A percentile compares a stretch with the other conserved stretches of the same genome.
Evolutionary conservation across 37 sponge, comb jelly and placozoan species (phyloP).

Genomic region (Oopsacas minuta): DNA sequence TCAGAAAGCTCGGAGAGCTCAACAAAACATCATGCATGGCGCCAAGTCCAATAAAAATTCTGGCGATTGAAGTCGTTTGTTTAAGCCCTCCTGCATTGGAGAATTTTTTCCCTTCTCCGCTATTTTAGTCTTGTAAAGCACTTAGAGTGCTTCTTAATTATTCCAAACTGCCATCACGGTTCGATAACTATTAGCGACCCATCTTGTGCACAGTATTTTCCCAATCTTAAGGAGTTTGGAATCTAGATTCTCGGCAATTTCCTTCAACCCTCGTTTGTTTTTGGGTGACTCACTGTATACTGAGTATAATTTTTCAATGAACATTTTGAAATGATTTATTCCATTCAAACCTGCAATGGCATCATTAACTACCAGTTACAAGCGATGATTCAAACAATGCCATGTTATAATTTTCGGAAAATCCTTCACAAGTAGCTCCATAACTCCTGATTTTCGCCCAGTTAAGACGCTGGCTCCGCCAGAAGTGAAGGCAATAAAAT

Average conservation of each 20-base stretch:
- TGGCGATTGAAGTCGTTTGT: background rate
- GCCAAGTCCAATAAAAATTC: background rate
- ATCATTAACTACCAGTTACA: background rate
- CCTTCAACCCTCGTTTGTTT: background rate
- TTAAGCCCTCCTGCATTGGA: background rate
- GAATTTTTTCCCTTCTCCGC: background rate
- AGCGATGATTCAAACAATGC: background rate
- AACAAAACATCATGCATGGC: no score
- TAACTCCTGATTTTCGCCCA: background rate
- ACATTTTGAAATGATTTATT: background rate
- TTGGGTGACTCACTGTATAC: background rate
- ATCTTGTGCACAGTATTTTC: background rate
- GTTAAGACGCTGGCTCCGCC: background rate
- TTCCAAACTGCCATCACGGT: background rate
- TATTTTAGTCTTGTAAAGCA: background rate
- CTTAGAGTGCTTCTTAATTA: background rate
- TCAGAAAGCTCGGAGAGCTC: background rate
- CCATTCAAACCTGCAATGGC: background rate
- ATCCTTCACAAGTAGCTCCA: background rate
- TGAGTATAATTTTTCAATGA: background rate
- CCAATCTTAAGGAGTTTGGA: background rate
- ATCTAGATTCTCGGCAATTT: background rate
- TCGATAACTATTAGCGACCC: background rate
- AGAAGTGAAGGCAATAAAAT: background rate
- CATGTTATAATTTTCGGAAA: background rate